Percentiles rank a stretch among this genome's conserved stretches.
These are phyloP conservation scores for Nipponacmea schrenckii DNA, from an alignment of 2,888 invertebrate species.

Conservation along the genomic window DNA sequence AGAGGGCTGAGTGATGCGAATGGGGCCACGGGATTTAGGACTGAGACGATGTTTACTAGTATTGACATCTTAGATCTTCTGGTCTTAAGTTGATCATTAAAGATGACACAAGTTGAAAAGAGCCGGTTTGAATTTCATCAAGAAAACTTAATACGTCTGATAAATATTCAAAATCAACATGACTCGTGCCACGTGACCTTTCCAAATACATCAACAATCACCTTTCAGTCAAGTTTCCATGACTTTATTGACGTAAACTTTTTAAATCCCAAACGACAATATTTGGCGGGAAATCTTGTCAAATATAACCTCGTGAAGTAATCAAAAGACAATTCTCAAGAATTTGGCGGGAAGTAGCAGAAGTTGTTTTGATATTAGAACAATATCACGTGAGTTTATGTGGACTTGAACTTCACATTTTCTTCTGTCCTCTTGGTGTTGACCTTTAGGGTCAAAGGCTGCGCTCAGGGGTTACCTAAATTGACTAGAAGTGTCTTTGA, in stretches of 20 bases:
- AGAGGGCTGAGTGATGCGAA: too few relatives aligned
- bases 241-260: conserved; percentile 1
- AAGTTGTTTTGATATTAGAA: not conserved
- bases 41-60: too few relatives aligned
- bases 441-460: not conserved
- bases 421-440: not conserved
- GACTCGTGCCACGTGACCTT: not conserved
- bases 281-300: conserved; percentile 1
- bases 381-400: conserved; percentile 3
- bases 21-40: too few relatives aligned
- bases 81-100: not conserved
- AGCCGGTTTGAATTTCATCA: not conserved
- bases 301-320: conserved; percentile 1
- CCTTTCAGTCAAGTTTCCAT: not conserved
- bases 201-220: not conserved
- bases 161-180: not conserved
- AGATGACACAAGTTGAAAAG: not conserved
- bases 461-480: not conserved
- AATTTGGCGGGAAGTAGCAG: not conserved
- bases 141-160: not conserved
- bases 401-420: not conserved
- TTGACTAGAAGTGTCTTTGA: not conserved
- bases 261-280: not conserved
- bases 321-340: conserved; percentile 2
- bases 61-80: too few relatives aligned